Percentiles rank a stretch among this genome's conserved stretches.
These are phyloP conservation scores for Euplexia lucipara DNA, from an alignment of 2,888 invertebrate genomes.

Conservation along the genomic window DNA sequence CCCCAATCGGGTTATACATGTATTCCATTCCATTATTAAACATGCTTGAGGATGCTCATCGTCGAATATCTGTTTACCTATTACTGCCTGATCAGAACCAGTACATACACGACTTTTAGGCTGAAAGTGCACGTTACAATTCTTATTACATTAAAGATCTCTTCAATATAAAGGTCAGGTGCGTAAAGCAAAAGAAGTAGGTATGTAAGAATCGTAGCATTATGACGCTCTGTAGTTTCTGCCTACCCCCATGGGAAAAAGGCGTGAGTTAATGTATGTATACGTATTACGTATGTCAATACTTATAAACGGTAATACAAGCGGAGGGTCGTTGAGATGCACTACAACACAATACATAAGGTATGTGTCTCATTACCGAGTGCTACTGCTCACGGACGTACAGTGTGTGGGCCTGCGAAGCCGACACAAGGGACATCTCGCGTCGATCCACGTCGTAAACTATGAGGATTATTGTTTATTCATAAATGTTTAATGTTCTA, in stretches of 20 bases:
- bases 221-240: too few species aligned
- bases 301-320: too few species aligned
- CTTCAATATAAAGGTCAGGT: neutral
- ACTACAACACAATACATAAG: too few species aligned
- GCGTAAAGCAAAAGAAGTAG: neutral
- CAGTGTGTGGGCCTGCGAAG: constrained; percentile 14
- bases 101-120: neutral
- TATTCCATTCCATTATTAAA: too few species aligned
- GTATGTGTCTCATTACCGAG: neutral
- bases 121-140: neutral
- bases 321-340: neutral
- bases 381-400: neutral
- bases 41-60: too few species aligned
- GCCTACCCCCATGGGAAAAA: too few species aligned
- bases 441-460: constrained; percentile 5
- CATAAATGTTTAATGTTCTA: neutral
- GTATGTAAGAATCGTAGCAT: too few species aligned
- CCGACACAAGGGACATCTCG: constrained; percentile 5
- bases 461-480: constrained; percentile 1
- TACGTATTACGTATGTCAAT: too few species aligned
- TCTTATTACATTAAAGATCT: neutral
- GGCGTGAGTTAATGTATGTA: too few species aligned
- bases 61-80: neutral
- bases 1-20: too few species aligned
- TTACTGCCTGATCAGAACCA: too few species aligned